Conservation (phyloP, 2,888 invertebrate species). For the Hofmannophila pseudospretella region DNA sequence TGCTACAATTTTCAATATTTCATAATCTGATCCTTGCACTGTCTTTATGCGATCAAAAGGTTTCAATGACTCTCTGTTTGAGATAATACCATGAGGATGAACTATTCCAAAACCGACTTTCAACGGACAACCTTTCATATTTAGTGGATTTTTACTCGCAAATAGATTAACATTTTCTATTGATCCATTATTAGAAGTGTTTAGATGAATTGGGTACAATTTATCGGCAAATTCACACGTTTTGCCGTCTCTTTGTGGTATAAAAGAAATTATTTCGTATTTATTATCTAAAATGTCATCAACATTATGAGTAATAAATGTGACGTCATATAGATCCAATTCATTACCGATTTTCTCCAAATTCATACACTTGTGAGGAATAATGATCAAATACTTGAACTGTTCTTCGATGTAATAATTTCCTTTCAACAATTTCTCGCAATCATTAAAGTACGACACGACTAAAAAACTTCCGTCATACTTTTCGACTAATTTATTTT, state of each 20-base stretch:
- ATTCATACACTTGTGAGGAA: constrained; percentile 18
- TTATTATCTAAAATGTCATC: constrained; percentile 16
- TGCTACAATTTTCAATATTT: constrained; percentile 49
- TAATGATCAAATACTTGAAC: constrained; percentile 27
- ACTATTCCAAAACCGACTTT: constrained; percentile 42
- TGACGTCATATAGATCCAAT: constrained; percentile 29
- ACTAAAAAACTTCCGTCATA: constrained; percentile 15
- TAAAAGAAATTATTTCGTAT: constrained; percentile 25
- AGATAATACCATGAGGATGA: constrained; percentile 40
- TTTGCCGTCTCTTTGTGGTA: constrained; percentile 31
- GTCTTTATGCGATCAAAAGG: constrained; percentile 29
- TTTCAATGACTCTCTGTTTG: constrained; percentile 26
- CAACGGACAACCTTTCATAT: constrained; percentile 48
- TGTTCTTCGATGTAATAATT: constrained; percentile 4
- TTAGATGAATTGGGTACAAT: constrained; percentile 23
- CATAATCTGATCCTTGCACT: constrained; percentile 42
- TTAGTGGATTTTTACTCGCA: constrained; percentile 30
- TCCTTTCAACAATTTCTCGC: constrained; percentile 20
- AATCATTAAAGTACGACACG: constrained; percentile 24
- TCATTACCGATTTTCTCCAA: constrained; percentile 21
- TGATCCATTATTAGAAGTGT: constrained; percentile 31
- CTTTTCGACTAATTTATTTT: too few species aligned
- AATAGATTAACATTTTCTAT: constrained; percentile 24
- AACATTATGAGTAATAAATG: constrained; percentile 27
- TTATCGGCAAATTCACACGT: constrained; percentile 29